phyloP scores from a whole-genome alignment of 2,797 vertebrate species.

The Girardinus metallicus region DNA sequence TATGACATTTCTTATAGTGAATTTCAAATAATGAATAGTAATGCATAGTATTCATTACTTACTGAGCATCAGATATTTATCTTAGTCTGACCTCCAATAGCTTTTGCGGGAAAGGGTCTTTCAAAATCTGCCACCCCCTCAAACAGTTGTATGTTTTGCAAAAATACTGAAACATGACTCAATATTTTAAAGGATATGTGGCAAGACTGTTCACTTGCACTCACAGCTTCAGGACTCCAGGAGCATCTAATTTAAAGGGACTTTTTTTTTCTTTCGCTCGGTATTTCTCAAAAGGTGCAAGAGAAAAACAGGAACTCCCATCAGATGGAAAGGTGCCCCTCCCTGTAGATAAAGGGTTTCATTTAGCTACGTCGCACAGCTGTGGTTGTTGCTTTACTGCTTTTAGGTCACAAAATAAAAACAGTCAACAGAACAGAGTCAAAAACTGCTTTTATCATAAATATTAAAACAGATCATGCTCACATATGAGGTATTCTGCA shows the following conservation, averaged over 20 bases:
- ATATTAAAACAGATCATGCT: constrained; percentile 12
- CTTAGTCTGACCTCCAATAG: constrained; percentile 33
- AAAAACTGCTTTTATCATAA: constrained; percentile 29
- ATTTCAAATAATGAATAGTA: not conserved
- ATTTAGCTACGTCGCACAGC: constrained; percentile 60
- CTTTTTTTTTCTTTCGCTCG: constrained; percentile 39
- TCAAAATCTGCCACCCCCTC: constrained; percentile 44
- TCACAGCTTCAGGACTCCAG: constrained; percentile 44
- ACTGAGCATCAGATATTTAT: constrained; percentile 32
- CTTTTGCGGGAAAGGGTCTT: constrained; percentile 61
- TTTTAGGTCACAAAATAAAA: not conserved
- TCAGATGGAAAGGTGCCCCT: constrained; percentile 59
- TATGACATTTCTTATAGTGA: not conserved
- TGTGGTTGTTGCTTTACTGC: constrained; percentile 44
- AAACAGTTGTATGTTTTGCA: constrained; percentile 36
- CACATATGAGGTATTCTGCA: constrained; percentile 7
- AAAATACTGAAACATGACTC: constrained; percentile 31
- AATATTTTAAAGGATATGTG: constrained; percentile 60
- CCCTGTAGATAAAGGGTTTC: constrained; percentile 67
- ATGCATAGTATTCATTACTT: not conserved
- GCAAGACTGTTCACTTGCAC: constrained; percentile 55
- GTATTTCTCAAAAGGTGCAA: constrained; percentile 59
- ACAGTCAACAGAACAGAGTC: constrained; percentile 15
- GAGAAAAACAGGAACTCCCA: constrained; percentile 78
- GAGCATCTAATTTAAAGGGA: constrained; percentile 36